Base-by-base conservation (phyloP, 2,797 vertebrate genomes). In the Merluccius polli region DNA sequence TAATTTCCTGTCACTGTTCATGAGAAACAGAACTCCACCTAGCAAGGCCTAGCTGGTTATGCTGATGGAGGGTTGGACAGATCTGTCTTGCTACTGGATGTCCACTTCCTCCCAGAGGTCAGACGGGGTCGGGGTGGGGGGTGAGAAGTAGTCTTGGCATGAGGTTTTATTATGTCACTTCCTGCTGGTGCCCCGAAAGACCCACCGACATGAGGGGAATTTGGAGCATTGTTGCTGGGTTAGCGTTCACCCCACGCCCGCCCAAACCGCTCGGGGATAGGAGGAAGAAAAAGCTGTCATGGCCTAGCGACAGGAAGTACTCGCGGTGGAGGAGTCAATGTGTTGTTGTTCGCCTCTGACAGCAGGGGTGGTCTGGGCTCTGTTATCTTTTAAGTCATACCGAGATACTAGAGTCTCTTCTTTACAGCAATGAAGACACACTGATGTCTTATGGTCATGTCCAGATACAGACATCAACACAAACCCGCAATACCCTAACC, bases 271-370 rank as follows among this genome's bases (percentile, higher is more conserved):
- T 93, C 83, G 91, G 90, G 90, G 87, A 83, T 87, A 90, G 91
- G 92, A 93, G 91, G 88, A 88, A 91, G 83, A 82, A 41, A 82
- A 88, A 89, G 83, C 81, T 80, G 76, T 82, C 65, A 85, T 88
- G n/a, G 89, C 89, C 89, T 86, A 93, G 88, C 84, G 91, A 91
- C 90, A 90, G 92, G 93, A 94, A 92, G 89, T 90, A 91, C 90
- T 92, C 92, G 92, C 88, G 86, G 87, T 86, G 70, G 82, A 78
- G 82, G 74, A 86, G 76, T 84, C 82, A 82, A 85, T 90, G 85
- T 90, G 89, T 92, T 93, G 92, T 93, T 92, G 90, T 72, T 30
- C 76, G 83, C 81, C 84, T 77, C 86, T 85, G 84, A 89, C 87
- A 88, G 87, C 84, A 77, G 85, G 85, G 74, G 75, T n/a, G n/a